These are phyloP conservation scores for Drosophila orena DNA, from an alignment of 1,140 invertebrate species.

Conservation along the genomic window DNA sequence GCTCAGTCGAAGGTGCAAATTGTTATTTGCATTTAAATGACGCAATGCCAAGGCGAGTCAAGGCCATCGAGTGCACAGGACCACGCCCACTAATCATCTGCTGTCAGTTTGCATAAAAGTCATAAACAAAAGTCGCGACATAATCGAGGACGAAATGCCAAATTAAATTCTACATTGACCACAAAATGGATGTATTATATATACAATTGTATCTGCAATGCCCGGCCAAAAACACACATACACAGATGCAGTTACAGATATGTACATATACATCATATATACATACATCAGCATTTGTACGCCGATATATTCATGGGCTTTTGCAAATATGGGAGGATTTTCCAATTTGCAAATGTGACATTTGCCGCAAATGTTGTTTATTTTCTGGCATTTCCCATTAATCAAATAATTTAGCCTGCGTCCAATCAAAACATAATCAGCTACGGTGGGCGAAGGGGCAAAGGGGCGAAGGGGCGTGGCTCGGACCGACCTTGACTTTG, in stretches of 20 bases:
- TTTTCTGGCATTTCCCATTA: constrained; percentile 28
- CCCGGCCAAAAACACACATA: not conserved
- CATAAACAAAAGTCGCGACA: constrained; percentile 29
- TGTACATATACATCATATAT: not conserved
- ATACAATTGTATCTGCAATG: not conserved
- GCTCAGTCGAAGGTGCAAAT: constrained; percentile 25
- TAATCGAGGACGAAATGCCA: constrained; percentile 27
- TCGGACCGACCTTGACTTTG: constrained; percentile 23
- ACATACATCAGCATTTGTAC: not conserved
- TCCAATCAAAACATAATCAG: constrained; percentile 35
- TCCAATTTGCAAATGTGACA: constrained; percentile 41
- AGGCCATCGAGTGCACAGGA: not conserved
- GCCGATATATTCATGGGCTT: too few relatives aligned
- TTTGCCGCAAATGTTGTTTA: constrained; percentile 17
- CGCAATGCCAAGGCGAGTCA: constrained; percentile 31
- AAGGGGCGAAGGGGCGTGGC: not conserved
- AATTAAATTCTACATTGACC: constrained; percentile 47
- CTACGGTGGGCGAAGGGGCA: not conserved
- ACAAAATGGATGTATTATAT: constrained; percentile 14
- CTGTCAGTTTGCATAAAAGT: constrained; percentile 4
- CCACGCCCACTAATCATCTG: constrained; percentile 27
- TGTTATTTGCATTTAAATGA: constrained; percentile 72
- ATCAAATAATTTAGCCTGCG: constrained; percentile 38
- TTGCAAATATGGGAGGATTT: constrained; percentile 25
- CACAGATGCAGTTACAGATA: constrained; percentile 2